These are phyloP conservation scores for Suricata suricatta DNA, from an alignment of 2,113 vertebrate species.

Conservation along the genomic window DNA sequence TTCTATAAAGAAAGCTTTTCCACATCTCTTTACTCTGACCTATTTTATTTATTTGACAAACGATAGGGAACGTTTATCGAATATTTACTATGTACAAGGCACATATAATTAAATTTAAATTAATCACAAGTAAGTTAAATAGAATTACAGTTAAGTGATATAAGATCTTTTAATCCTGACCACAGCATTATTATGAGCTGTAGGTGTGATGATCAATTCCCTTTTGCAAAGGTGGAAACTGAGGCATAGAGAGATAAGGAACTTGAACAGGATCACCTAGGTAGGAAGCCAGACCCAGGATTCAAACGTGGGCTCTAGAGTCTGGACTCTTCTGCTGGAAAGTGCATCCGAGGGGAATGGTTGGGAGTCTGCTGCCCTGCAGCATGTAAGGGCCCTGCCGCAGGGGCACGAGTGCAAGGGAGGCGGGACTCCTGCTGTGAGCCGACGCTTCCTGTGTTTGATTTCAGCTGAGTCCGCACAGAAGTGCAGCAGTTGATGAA, in stretches of 20 bases:
- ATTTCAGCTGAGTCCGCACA: background rate
- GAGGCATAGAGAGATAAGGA: background rate
- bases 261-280: background rate
- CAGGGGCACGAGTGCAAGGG: too few relatives aligned
- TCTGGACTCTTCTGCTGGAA: background rate
- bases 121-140: background rate
- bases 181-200: background rate
- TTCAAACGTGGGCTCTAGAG: background rate
- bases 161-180: background rate
- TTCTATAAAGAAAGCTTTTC: constrained; percentile 18
- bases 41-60: background rate
- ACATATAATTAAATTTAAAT: background rate
- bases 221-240: background rate
- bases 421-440: background rate
- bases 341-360: background rate
- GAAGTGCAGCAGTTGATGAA: background rate
- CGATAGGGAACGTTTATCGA: background rate
- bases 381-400: background rate
- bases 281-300: background rate
- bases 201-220: background rate
- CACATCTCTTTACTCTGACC: background rate
- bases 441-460: background rate
- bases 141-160: background rate
- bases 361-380: background rate
- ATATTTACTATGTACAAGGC: background rate